Conservation (phyloP, 2,113 vertebrate genomes). For the Athene cunicularia region DNA sequence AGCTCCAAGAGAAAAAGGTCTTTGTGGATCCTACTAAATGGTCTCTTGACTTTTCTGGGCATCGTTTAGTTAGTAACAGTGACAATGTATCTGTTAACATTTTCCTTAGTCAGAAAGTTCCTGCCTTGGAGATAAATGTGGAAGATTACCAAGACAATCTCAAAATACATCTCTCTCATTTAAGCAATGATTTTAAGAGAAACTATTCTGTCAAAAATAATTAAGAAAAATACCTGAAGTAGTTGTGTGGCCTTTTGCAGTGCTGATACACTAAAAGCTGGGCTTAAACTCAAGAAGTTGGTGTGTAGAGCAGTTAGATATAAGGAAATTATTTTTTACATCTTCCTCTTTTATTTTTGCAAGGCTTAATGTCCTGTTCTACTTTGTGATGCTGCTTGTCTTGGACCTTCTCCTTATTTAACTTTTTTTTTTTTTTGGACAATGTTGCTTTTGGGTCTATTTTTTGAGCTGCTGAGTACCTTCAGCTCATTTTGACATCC, state of each 20-base stretch:
- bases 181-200: neutral
- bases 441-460: conserved; percentile 17
- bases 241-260: neutral
- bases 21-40: neutral
- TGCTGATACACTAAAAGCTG: neutral
- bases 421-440: neutral
- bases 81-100: neutral
- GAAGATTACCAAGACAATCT: neutral
- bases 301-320: neutral
- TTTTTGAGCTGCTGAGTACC: conserved; percentile 14
- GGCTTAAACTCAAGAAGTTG: neutral
- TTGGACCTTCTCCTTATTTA: neutral
- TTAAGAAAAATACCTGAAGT: neutral
- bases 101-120: neutral
- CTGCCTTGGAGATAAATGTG: neutral
- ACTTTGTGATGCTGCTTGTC: neutral
- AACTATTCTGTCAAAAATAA: neutral
- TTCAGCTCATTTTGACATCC: conserved; percentile 11
- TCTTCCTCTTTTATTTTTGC: neutral
- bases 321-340: neutral
- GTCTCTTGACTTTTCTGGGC: neutral
- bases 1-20: neutral
- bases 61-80: neutral
- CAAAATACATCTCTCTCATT: neutral
- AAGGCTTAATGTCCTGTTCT: neutral